A percentile compares a stretch with the other conserved stretches of the same genome.
Evolutionary conservation across 1,140 invertebrate species (phyloP).

Genomic region (Zophobas morio): DNA sequence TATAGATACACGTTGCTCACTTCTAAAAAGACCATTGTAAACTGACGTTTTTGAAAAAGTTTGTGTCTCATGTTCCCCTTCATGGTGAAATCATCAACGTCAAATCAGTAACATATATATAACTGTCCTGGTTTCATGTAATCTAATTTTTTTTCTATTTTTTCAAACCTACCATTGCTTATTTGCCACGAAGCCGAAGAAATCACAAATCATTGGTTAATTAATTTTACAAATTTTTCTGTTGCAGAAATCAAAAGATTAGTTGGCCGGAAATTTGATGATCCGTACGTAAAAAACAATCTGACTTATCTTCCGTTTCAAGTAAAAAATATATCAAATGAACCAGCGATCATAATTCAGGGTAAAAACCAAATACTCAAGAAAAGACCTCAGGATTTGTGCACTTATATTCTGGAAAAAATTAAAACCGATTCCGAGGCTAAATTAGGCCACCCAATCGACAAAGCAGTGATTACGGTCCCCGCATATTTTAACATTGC

Average conservation of each 20-base stretch:
- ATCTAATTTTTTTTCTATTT: neutral
- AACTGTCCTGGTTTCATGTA: neutral
- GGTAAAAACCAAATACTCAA: constrained; percentile 18
- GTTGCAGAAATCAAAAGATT: constrained; percentile 30
- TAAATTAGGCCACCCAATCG: constrained; percentile 13
- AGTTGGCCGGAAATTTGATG: constrained; percentile 26
- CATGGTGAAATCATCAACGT: too few relatives aligned
- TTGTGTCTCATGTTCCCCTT: too few relatives aligned
- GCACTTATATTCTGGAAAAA: constrained; percentile 24
- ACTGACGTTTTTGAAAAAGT: too few relatives aligned
- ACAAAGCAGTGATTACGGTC: constrained; percentile 73
- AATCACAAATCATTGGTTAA: neutral
- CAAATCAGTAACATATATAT: too few relatives aligned
- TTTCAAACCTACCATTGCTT: neutral
- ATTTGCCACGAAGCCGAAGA: neutral
- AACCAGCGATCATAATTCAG: neutral
- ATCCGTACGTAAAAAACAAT: constrained; percentile 20
- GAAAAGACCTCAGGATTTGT: constrained; percentile 16
- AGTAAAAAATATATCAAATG: constrained; percentile 1
- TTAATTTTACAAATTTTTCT: neutral
- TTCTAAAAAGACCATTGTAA: too few relatives aligned
- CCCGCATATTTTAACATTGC: constrained; percentile 81
- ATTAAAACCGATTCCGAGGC: neutral
- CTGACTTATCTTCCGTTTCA: constrained; percentile 16
- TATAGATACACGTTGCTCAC: too few relatives aligned